phyloP scores from a whole-genome alignment of 2,113 vertebrate species.

The Panurus biarmicus region DNA sequence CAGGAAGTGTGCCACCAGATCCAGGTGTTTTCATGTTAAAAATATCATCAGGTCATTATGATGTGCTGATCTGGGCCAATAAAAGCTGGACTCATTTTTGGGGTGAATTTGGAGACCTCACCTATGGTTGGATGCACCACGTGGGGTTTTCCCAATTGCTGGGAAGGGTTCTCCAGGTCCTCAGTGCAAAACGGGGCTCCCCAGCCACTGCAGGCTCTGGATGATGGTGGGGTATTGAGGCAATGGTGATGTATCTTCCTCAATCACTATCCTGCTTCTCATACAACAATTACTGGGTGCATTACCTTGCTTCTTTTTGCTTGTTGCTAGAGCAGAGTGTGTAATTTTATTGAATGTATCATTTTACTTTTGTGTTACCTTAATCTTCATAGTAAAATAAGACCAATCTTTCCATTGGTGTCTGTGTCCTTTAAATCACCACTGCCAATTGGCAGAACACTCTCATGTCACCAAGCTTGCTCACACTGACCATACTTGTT shows the following conservation, averaged over 20 bases:
- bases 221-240: neutral
- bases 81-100: neutral
- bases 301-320: neutral
- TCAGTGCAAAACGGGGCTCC: rapidly evolving
- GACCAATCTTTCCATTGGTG: neutral
- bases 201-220: rapidly evolving
- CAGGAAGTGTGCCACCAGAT: neutral
- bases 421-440: neutral
- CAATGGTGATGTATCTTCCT: neutral
- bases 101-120: neutral
- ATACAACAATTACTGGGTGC: neutral
- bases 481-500: neutral
- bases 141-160: neutral
- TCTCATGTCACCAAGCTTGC: neutral
- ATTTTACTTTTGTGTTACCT: neutral
- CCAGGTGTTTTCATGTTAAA: neutral
- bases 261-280: neutral
- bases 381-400: neutral
- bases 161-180: neutral
- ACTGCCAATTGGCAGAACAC: neutral
- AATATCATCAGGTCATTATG: neutral
- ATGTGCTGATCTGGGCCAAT: neutral
- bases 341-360: neutral
- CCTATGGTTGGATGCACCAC: rapidly evolving
- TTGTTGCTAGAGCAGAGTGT: neutral